phyloP scores from a whole-genome alignment of 2,888 invertebrate species.

The Amblyjoppa proteus region DNA sequence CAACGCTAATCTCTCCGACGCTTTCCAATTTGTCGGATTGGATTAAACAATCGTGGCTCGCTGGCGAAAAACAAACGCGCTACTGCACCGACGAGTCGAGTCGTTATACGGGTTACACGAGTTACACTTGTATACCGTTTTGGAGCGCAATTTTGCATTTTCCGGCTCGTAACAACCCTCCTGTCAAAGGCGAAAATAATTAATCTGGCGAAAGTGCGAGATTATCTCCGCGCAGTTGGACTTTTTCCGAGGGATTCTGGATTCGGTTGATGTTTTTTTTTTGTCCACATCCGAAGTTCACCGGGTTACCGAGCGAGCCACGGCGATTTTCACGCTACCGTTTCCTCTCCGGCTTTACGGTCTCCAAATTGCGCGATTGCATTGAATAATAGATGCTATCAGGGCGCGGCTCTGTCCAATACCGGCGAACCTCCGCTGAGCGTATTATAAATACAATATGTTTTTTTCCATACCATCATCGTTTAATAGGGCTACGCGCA shows the following conservation, averaged over 20 bases:
- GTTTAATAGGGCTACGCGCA: background rate
- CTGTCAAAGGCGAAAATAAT: background rate
- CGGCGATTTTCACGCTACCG: no score
- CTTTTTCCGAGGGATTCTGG: background rate
- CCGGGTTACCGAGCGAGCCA: no score
- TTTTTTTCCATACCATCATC: background rate
- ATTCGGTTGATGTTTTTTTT: background rate
- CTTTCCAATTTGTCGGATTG: constrained; percentile 76
- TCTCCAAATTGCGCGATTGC: no score
- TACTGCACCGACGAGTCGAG: background rate
- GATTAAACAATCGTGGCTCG: constrained; percentile 77
- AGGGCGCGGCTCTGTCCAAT: constrained; percentile 10
- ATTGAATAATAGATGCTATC: constrained; percentile 77
- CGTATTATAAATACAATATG: constrained; percentile 21
- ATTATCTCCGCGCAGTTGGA: background rate
- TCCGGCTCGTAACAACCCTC: background rate
- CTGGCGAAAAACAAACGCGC: constrained; percentile 42
- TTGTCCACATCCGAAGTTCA: no score
- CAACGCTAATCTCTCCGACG: constrained; percentile 40
- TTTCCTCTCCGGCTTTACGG: no score
- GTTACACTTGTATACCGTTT: background rate
- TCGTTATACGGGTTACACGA: constrained; percentile 10
- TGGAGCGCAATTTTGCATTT: background rate
- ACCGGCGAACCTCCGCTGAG: constrained; percentile 1
- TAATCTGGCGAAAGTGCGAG: background rate